These are phyloP conservation scores for Heterodera carotae DNA, from an alignment of 1,140 invertebrate species.

Conservation along the genomic window DNA sequence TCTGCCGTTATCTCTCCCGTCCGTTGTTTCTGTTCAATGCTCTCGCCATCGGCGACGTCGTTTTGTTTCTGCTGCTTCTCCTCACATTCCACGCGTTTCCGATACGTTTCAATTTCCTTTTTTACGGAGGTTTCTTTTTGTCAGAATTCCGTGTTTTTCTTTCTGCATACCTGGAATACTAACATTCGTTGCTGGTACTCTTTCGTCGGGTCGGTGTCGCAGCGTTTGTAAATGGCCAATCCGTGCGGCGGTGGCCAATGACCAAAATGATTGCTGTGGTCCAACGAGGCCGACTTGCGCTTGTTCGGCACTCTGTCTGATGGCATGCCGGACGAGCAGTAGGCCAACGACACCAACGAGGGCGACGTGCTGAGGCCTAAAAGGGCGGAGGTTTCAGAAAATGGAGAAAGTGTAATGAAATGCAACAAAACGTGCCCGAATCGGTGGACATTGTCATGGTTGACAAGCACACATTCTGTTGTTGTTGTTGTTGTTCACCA, in stretches of 20 bases:
- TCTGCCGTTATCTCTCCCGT: too few relatives aligned
- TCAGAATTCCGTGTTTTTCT: neutral
- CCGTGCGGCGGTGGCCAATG: neutral
- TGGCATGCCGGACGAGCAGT: neutral
- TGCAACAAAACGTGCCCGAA: neutral
- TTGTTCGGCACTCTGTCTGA: neutral
- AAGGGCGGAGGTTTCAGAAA: neutral
- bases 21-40: neutral
- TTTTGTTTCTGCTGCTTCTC: neutral
- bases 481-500: neutral
- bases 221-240: neutral
- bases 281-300: constrained; percentile 7
- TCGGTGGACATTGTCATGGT: neutral
- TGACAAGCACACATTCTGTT: neutral
- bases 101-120: constrained; percentile 8
- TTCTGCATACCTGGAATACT: neutral
- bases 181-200: neutral
- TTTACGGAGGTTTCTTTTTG: too few relatives aligned
- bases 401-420: too few relatives aligned
- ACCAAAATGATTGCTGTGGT: neutral
- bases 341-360: constrained; percentile 1
- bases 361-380: constrained; percentile 1
- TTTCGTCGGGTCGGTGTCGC: neutral
- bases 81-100: neutral
- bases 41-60: neutral